Evolutionary conservation across 2,797 vertebrate species (phyloP).

Genomic region (Poeciliopsis turneri): DNA sequence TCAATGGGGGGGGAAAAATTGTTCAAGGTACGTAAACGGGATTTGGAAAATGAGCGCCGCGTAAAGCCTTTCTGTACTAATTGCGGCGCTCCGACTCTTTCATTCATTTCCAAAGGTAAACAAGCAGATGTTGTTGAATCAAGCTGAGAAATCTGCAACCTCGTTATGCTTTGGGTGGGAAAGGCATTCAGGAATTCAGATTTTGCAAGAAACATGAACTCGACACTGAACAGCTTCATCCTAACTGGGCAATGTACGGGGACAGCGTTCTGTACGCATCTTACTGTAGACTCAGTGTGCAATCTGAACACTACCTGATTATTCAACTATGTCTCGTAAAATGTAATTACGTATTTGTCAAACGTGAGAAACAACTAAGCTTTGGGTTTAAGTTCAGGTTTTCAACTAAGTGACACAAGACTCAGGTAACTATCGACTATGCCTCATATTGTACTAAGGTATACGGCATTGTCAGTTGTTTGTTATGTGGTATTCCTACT

Average conservation of each 20-base stretch:
- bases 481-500: neutral
- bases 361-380: neutral
- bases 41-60: constrained; percentile 58
- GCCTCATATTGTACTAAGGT: neutral
- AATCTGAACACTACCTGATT: neutral
- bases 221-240: neutral
- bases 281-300: neutral
- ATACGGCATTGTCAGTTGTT: neutral
- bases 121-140: neutral
- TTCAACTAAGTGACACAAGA: neutral
- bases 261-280: neutral
- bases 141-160: neutral
- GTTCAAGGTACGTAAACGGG: constrained; percentile 64
- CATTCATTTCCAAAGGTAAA: neutral
- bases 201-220: neutral
- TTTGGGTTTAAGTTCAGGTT: neutral
- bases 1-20: constrained; percentile 61
- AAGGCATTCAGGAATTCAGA: neutral
- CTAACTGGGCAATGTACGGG: neutral
- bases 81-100: constrained; percentile 45
- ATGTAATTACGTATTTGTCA: neutral
- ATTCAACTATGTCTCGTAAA: neutral
- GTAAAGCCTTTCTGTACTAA: constrained; percentile 78
- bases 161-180: neutral
- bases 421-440: neutral